A percentile compares a stretch with the other conserved stretches of the same genome.
These are phyloP conservation scores for Heliconius charithonia DNA, from an alignment of 2,888 invertebrate genomes.

Conservation along the genomic window DNA sequence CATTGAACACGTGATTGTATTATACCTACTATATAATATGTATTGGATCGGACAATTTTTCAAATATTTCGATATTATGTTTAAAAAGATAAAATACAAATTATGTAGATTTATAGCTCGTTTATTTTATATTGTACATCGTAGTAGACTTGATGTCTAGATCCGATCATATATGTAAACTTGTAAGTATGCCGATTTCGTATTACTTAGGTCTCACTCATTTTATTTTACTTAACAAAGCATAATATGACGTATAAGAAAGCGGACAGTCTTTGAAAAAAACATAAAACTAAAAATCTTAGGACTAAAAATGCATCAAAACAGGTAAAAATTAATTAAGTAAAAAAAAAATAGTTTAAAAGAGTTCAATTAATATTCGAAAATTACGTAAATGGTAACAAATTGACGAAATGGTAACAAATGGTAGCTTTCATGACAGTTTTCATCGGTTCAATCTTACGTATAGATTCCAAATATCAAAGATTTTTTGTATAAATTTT, in stretches of 20 bases:
- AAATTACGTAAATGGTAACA: slow-evolving; percentile 45
- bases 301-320: slow-evolving; percentile 41
- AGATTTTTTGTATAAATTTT: slow-evolving; percentile 14
- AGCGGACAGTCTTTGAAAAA: slow-evolving; percentile 42
- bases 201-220: slow-evolving; percentile 20
- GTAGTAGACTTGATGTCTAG: not conserved
- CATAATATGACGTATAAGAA: slow-evolving; percentile 36
- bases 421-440: slow-evolving; percentile 44
- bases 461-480: slow-evolving; percentile 17
- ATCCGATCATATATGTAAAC: not conserved
- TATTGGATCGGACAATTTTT: not conserved
- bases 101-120: not conserved
- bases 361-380: slow-evolving; percentile 25
- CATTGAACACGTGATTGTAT: slow-evolving; percentile 41
- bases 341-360: not conserved
- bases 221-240: slow-evolving; percentile 22
- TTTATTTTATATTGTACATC: not conserved
- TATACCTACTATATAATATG: slow-evolving; percentile 40
- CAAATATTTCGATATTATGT: not conserved
- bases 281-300: slow-evolving; percentile 37
- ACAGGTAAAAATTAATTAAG: slow-evolving; percentile 21
- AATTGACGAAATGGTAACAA: slow-evolving; percentile 51
- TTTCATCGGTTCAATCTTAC: slow-evolving; percentile 15
- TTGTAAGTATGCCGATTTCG: not conserved
- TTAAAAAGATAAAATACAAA: not conserved